Percentiles rank a stretch among this genome's conserved stretches.
Conservation (phyloP, 2,888 invertebrate species). For the Perizoma affinitatum region DNA sequence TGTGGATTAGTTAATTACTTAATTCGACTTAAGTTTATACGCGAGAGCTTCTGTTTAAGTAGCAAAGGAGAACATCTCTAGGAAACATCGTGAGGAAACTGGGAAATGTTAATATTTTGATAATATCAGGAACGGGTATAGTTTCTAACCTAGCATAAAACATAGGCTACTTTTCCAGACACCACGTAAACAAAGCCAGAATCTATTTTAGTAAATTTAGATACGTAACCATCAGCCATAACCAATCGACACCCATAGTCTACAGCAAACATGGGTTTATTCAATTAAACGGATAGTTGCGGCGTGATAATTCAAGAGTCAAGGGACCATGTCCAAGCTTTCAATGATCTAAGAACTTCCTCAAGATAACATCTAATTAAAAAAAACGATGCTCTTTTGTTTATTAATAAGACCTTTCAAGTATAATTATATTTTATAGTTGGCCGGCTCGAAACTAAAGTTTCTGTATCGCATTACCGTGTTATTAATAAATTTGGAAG, state of each 20-base stretch:
- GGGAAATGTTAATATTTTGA: no score
- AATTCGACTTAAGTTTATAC: no score
- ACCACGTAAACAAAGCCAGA: no score
- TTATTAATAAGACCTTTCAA: conserved; percentile 52
- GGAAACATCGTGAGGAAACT: no score
- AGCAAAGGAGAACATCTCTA: no score
- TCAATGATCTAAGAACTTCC: conserved; percentile 42
- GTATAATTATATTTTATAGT: conserved; percentile 52
- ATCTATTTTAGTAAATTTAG: no score
- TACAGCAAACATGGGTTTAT: conserved; percentile 4
- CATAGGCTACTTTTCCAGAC: no score
- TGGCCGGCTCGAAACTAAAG: conserved; percentile 29
- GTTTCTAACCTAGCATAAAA: no score
- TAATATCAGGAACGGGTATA: no score
- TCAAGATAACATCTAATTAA: conserved; percentile 46
- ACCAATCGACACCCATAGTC: conserved; percentile 7
- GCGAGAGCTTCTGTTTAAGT: no score
- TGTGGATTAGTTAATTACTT: conserved; percentile 1
- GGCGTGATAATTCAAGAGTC: conserved; percentile 19
- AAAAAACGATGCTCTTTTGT: conserved; percentile 43
- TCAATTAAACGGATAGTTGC: conserved; percentile 6
- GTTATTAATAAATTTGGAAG: background rate
- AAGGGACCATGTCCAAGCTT: conserved; percentile 11
- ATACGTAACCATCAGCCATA: conserved; percentile 2
- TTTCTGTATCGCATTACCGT: background rate